Percentiles rank a stretch among this genome's conserved stretches.
These are phyloP conservation scores for Drosophila peninsularis DNA, from an alignment of 2,888 invertebrate species.

Conservation along the genomic window DNA sequence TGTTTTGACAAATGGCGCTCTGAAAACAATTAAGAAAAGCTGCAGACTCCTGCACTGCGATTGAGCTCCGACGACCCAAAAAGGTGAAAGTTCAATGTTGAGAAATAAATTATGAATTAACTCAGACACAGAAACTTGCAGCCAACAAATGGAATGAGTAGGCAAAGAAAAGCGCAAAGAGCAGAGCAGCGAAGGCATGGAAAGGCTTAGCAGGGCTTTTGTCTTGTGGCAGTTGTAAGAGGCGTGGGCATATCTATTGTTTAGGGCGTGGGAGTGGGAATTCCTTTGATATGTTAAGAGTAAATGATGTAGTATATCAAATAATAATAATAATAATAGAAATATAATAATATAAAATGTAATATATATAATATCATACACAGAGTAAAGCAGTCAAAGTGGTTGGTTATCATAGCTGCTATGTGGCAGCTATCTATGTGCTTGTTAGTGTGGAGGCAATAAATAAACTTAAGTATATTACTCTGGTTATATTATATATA, in stretches of 20 bases:
- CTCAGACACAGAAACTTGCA: neutral
- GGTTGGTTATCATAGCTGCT: no score
- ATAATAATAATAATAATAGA: neutral
- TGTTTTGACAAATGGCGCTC: constrained; percentile 46
- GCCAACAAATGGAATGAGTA: neutral
- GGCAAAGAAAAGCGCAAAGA: neutral
- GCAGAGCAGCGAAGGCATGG: neutral
- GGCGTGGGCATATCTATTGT: neutral
- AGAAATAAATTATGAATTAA: constrained; percentile 41
- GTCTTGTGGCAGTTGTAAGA: no score
- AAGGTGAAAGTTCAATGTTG: constrained; percentile 67
- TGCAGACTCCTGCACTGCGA: constrained; percentile 29
- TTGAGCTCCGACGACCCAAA: constrained; percentile 9
- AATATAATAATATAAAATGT: no score
- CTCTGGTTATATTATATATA: no score
- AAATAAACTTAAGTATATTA: no score
- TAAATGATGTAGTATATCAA: neutral
- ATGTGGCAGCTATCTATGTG: no score
- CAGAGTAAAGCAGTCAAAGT: no score
- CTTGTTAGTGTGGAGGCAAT: no score
- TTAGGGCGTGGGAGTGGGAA: neutral
- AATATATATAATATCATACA: no score
- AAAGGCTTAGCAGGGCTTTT: no score
- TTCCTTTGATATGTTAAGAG: neutral
- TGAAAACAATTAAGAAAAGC: constrained; percentile 63